Evolutionary conservation across 2,888 invertebrate species (phyloP).

Genomic region (Metellina segmentata): DNA sequence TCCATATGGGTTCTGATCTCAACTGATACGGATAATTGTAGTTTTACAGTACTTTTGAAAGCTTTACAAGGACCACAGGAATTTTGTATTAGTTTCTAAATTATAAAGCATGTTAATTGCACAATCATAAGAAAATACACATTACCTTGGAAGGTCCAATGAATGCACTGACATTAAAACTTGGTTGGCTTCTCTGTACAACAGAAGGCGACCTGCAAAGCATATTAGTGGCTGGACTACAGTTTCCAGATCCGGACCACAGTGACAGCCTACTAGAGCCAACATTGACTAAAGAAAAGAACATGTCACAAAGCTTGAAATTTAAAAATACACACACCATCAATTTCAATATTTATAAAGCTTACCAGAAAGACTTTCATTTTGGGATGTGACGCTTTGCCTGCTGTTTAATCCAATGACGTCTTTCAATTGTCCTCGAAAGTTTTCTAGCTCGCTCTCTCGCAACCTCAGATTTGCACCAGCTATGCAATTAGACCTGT

Average conservation of each 20-base stretch:
- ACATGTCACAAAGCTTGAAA: neutral
- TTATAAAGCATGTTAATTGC: too few relatives aligned
- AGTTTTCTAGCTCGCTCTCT: constrained; percentile 53
- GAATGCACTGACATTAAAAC: constrained; percentile 67
- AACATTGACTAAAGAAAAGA: constrained; percentile 40
- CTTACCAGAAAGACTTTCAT: constrained; percentile 40
- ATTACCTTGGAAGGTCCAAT: constrained; percentile 64
- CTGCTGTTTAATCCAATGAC: constrained; percentile 34
- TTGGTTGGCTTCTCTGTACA: constrained; percentile 54
- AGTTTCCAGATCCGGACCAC: constrained; percentile 62
- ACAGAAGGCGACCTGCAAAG: constrained; percentile 56
- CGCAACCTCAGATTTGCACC: constrained; percentile 27
- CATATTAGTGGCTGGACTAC: constrained; percentile 23
- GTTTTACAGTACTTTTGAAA: too few relatives aligned
- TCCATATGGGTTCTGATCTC: too few relatives aligned
- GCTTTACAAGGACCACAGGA: too few relatives aligned
- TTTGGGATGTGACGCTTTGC: constrained; percentile 36
- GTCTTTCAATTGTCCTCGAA: constrained; percentile 43
- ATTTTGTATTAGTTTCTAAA: too few relatives aligned
- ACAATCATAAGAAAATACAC: too few relatives aligned
- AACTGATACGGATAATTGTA: too few relatives aligned
- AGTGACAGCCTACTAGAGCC: constrained; percentile 52
- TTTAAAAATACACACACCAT: neutral
- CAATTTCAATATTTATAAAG: neutral
- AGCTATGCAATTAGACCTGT: constrained; percentile 41